Conservation (phyloP, 1,140 invertebrate species). For the Rhizoglyphus robini region DNA sequence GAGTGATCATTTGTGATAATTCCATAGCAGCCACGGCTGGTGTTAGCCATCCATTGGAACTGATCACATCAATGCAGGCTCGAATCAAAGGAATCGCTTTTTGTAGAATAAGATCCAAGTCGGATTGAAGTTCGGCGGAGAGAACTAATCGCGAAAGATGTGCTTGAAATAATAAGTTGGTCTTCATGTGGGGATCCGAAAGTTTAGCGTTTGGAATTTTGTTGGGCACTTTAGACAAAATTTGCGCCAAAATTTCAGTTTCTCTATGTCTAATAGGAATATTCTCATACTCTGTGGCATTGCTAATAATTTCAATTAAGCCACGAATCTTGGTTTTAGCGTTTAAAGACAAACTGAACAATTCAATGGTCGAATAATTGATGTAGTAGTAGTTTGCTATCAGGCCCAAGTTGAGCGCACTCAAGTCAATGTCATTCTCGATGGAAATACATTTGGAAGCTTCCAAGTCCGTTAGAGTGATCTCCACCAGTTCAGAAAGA, state of each 20-base stretch:
- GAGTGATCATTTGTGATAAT: conserved; percentile 96
- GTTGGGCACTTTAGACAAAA: conserved; percentile 23
- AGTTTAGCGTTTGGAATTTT: conserved; percentile 36
- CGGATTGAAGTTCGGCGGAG: conserved; percentile 87
- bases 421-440: conserved; percentile 93
- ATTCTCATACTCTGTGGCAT: conserved; percentile 88
- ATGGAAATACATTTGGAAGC: conserved; percentile 96
- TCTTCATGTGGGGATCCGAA: conserved; percentile 95
- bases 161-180: conserved; percentile 86
- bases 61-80: conserved; percentile 95
- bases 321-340: conserved; percentile 95
- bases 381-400: conserved; percentile 99
- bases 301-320: conserved; percentile 92
- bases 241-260: conserved; percentile 61
- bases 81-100: conserved; percentile 74
- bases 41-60: conserved; percentile 92
- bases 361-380: conserved; percentile 98
- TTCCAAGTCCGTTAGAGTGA: conserved; percentile 83
- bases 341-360: conserved; percentile 92
- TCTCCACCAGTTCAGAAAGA: conserved; percentile 93
- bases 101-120: conserved; percentile 77
- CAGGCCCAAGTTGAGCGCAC: conserved; percentile 95
- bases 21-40: conserved; percentile 99
- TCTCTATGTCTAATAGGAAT: conserved; percentile 90
- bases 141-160: conserved; percentile 86